Percentiles rank a stretch among this genome's conserved stretches.
Conservation (phyloP, 2,888 invertebrate species). For the Drosophila flavopinicola region DNA sequence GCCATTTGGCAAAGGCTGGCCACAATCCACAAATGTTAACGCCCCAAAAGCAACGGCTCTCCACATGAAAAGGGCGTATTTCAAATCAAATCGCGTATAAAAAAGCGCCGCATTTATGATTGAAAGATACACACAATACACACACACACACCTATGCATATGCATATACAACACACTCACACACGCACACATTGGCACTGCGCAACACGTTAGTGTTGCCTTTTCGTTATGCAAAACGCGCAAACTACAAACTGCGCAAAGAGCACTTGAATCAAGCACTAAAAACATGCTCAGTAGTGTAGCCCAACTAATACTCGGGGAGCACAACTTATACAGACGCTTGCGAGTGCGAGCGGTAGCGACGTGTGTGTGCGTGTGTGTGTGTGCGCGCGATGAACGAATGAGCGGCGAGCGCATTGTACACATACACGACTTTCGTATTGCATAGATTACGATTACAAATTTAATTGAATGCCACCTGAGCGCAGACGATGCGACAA, state of each 20-base stretch:
- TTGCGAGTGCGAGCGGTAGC: slow-evolving; percentile 25
- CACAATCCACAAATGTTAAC: slow-evolving; percentile 46
- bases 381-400: slow-evolving; percentile 57
- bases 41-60: slow-evolving; percentile 55
- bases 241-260: slow-evolving; percentile 15
- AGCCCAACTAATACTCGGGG: slow-evolving; percentile 10
- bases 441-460: slow-evolving; percentile 73
- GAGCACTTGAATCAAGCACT: slow-evolving; percentile 32
- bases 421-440: slow-evolving; percentile 55
- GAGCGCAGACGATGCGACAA: slow-evolving; percentile 59
- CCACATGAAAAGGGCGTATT: slow-evolving; percentile 69
- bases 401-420: slow-evolving; percentile 59
- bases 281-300: slow-evolving; percentile 48
- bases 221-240: slow-evolving; percentile 20
- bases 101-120: slow-evolving; percentile 57
- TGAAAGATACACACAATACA: slow-evolving; percentile 48
- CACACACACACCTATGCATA: slow-evolving; percentile 9
- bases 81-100: slow-evolving; percentile 65
- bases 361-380: slow-evolving; percentile 5
- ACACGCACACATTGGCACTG: slow-evolving; percentile 36
- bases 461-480: slow-evolving; percentile 78
- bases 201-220: slow-evolving; percentile 31
- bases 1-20: slow-evolving; percentile 40
- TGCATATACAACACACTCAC: slow-evolving; percentile 12
- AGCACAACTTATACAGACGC: background rate